Evolutionary conservation across 2,113 vertebrate species (phyloP), one percentile per base, ranked within the genome.

Genomic region (Myrmecobius fasciatus): DNA sequence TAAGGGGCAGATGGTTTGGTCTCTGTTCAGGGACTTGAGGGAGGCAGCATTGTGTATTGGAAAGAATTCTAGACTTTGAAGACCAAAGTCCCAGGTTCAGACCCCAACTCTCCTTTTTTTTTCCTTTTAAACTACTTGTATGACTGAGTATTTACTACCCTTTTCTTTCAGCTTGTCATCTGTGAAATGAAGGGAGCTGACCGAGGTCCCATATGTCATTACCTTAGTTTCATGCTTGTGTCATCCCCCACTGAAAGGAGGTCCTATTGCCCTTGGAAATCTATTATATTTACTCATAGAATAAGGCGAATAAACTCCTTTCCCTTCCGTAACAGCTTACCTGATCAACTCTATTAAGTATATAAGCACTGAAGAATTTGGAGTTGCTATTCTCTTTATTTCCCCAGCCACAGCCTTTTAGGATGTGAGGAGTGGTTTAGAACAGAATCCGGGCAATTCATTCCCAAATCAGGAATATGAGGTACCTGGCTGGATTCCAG

Each of bases 1-100:
- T 52, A 36, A 14, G 89, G 95, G 89, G 67, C 46, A 60, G 83
- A 90, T 89, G 25, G 46, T 92, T 89, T 89, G 53, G 75, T 67
- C 28, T 92, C 3, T 83, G 26, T 89, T 94, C 93, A 67, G 60
- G 60, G 31, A n/a, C 20, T 67, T 67, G 31, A 67, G 12, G 60
- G 60, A 75, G 36, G 36, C 17, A 75, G 36, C 60, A 20, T 17
- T 10, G 36, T 75, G 60, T n/a, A n/a, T n/a, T 75, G 36, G 60
- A n/a, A 75, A 75, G 60, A 75, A 75, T 17, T 14, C 31, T 75
- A 5, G 1, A 75, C 36, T 75, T n/a, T 14, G 36, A 75, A n/a
- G 36, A n/a, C 14, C 31, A n/a, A 75, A 75, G 56, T 36, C 14
- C 36, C 0, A 20, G 31, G 36, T 75, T 75, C 4, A 75, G 6